Percentiles rank a stretch among this genome's conserved stretches.
Conservation (phyloP, 2,888 invertebrate species). For the Scrobipalpa costella region DNA sequence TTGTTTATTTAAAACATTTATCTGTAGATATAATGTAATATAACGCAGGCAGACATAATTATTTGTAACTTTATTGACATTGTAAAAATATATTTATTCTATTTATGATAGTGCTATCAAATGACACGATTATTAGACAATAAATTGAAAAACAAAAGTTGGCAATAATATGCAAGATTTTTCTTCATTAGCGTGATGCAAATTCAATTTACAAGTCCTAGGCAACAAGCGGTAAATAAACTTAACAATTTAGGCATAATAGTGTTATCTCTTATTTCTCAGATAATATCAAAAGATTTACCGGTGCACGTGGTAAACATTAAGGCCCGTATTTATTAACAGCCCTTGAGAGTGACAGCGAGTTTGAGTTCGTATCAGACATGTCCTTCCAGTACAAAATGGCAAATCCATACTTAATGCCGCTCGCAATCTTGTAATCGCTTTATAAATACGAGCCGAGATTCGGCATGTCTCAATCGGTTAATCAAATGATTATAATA, state of each 20-base stretch:
- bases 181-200: neutral
- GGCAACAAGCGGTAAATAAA: too few relatives aligned
- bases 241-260: neutral
- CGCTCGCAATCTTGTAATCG: too few relatives aligned
- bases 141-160: neutral
- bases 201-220: too few relatives aligned
- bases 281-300: neutral
- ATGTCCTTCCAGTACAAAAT: too few relatives aligned
- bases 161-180: neutral
- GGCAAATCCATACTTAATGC: too few relatives aligned
- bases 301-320: neutral
- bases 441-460: too few relatives aligned
- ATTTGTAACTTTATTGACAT: neutral
- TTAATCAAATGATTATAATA: neutral
- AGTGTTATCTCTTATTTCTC: neutral
- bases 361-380: too few relatives aligned
- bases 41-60: neutral
- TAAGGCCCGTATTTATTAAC: too few relatives aligned
- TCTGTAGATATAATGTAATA: neutral
- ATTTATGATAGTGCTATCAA: conserved; percentile 6
- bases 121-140: neutral
- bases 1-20: neutral
- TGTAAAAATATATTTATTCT: neutral
- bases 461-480: neutral
- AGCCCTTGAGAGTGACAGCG: too few relatives aligned